These are phyloP conservation scores for Troides helena DNA, from an alignment of 2,888 invertebrate genomes.

Conservation along the genomic window DNA sequence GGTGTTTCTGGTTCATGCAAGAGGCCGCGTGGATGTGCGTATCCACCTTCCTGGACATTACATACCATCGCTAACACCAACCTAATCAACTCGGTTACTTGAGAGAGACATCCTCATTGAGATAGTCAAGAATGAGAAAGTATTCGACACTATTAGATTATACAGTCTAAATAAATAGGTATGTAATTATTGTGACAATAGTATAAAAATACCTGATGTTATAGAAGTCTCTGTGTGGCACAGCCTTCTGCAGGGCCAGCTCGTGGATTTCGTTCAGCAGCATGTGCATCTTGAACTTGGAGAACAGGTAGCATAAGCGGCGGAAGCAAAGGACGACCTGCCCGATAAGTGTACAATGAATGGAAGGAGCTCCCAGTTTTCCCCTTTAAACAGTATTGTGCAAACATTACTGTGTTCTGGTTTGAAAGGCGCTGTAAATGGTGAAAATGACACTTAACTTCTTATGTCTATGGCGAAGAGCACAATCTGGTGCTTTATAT, in stretches of 20 bases:
- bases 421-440: too few relatives aligned
- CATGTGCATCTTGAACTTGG: constrained; percentile 96
- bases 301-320: constrained; percentile 93
- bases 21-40: constrained; percentile 99
- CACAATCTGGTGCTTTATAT: too few relatives aligned
- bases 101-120: too few relatives aligned
- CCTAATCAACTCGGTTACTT: too few relatives aligned
- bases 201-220: constrained; percentile 87
- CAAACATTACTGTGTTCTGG: too few relatives aligned
- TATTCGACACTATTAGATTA: too few relatives aligned
- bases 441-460: too few relatives aligned
- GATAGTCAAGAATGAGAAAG: too few relatives aligned
- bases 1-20: constrained; percentile 99
- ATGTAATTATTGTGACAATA: neutral
- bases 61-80: neutral
- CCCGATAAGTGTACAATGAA: neutral
- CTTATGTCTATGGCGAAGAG: too few relatives aligned
- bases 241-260: constrained; percentile 95
- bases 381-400: too few relatives aligned
- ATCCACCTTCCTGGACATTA: constrained; percentile 87
- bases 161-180: too few relatives aligned
- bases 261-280: constrained; percentile 96
- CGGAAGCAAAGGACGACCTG: constrained; percentile 97
- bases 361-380: too few relatives aligned
- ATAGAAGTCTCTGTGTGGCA: constrained; percentile 98